Percentiles rank a stretch among this genome's conserved stretches.
Evolutionary conservation across 2,888 invertebrate genomes (phyloP).

Genomic region (Nomada goodeniana): DNA sequence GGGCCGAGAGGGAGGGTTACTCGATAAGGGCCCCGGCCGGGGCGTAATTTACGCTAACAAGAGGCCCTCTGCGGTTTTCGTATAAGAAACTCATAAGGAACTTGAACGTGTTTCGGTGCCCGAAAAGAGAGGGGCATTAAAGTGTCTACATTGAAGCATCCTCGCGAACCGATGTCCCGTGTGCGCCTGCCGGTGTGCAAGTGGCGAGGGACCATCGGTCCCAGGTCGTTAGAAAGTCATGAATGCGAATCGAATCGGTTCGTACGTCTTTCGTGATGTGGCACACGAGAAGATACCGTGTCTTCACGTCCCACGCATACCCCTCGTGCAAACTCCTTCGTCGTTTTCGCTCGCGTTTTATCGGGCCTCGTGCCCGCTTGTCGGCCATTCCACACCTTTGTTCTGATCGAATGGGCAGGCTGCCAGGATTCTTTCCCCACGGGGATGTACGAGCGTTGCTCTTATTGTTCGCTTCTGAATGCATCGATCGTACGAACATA

Average conservation of each 20-base stretch:
- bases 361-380: constrained; percentile 60
- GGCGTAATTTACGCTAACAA: constrained; percentile 38
- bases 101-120: constrained; percentile 8
- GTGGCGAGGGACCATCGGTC: constrained; percentile 48
- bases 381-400: constrained; percentile 44
- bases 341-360: constrained; percentile 67
- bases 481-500: constrained; percentile 4
- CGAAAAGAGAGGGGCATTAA: not conserved
- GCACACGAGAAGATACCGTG: constrained; percentile 72
- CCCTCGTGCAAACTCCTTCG: constrained; percentile 59
- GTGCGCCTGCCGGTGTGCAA: constrained; percentile 16
- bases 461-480: not conserved
- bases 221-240: constrained; percentile 79
- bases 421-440: constrained; percentile 24
- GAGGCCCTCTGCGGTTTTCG: constrained; percentile 8
- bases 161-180: constrained; percentile 13
- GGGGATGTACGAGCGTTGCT: not conserved
- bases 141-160: constrained; percentile 26
- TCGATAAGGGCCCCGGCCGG: not conserved
- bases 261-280: constrained; percentile 75
- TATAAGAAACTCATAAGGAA: constrained; percentile 32
- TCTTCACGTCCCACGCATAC: constrained; percentile 75
- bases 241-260: constrained; percentile 74
- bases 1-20: no score
- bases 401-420: constrained; percentile 42